Conservation (phyloP, 2,797 vertebrate genomes). For the Pelobates cultripes region DNA sequence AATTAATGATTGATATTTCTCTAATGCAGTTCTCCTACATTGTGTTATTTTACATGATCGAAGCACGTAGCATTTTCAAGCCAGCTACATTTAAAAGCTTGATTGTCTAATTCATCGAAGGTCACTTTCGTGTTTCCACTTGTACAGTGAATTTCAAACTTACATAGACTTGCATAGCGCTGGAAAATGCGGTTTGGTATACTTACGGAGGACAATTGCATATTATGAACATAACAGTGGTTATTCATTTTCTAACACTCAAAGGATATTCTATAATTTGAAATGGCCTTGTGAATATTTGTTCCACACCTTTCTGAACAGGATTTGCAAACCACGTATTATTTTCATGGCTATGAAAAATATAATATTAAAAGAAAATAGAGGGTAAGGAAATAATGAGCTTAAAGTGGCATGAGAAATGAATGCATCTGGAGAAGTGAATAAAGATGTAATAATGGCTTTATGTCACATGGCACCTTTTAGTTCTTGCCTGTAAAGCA, state of each 20-base stretch:
- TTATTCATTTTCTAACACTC: constrained; percentile 6
- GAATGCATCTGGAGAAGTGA: constrained; percentile 2
- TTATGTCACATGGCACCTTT: constrained; percentile 6
- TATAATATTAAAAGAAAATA: not conserved
- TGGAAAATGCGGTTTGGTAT: constrained; percentile 7
- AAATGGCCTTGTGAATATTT: constrained; percentile 30
- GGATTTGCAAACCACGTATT: constrained; percentile 8
- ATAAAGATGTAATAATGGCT: constrained; percentile 10
- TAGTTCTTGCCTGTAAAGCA: constrained; percentile 4
- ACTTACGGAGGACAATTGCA: constrained; percentile 15
- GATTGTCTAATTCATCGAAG: constrained; percentile 19
- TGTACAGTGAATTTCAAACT: constrained; percentile 1
- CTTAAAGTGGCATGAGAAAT: not conserved
- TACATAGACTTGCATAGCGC: not conserved
- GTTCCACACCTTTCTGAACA: not conserved
- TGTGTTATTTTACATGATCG: constrained; percentile 8
- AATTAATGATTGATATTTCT: not conserved
- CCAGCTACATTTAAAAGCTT: constrained; percentile 11
- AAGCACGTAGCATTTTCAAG: not conserved
- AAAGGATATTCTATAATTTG: constrained; percentile 15
- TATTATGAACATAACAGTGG: not conserved
- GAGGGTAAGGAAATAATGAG: not conserved
- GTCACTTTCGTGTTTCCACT: constrained; percentile 6
- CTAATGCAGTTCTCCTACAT: not conserved
- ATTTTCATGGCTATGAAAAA: constrained; percentile 8